Evolutionary conservation across 2,797 vertebrate genomes (phyloP), one percentile per base, ranked within the genome.

Genomic region (Acrossocheilus wenchowensis): DNA sequence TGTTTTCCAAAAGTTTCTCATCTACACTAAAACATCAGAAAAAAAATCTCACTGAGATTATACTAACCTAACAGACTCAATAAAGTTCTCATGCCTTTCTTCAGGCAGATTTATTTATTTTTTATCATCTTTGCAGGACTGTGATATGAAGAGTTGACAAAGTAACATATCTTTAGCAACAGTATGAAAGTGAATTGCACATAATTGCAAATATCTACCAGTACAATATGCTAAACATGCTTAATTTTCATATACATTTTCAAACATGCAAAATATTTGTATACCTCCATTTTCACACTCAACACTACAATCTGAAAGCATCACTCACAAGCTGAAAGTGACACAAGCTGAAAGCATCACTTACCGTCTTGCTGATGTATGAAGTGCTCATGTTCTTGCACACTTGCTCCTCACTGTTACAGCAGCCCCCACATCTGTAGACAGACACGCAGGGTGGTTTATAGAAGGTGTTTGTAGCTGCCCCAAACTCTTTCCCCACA

Each of bases 381-480:
- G 96, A 96, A 87, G 97, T 97, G 95, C 97, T 98, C 94, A 97
- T 95, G 94, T 99, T 99, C 95, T 96, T 96, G 91, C 98, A 99
- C 89, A 98, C 97, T 90, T 96, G 96, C 91, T 97, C 98, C 95
- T 99, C 98, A 30, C 97, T 98, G 96, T 98, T 98, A 94, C 98
- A 99, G 96, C 98, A 99, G 90, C 98, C 98, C 93, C 98, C 98
- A 97, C 98, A 99, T 97, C 98, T 98, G 97, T 98, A 98, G 95
- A 97, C 96, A 95, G 97, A 98, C 95, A 99, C 98, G 97, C 98
- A 99, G 92, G 98, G 97, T 87, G 98, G 98, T 97, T 99, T 99
- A 96, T 98, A 99, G 97, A 99, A 99, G 95, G 97, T 97, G 97
- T 99, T 98, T 95, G 97, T 98, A 90, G 97, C 96, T 91, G 97